Conservation (phyloP, 37 sponge, comb jelly and placozoan species). For the Hormiphora californensis region DNA sequence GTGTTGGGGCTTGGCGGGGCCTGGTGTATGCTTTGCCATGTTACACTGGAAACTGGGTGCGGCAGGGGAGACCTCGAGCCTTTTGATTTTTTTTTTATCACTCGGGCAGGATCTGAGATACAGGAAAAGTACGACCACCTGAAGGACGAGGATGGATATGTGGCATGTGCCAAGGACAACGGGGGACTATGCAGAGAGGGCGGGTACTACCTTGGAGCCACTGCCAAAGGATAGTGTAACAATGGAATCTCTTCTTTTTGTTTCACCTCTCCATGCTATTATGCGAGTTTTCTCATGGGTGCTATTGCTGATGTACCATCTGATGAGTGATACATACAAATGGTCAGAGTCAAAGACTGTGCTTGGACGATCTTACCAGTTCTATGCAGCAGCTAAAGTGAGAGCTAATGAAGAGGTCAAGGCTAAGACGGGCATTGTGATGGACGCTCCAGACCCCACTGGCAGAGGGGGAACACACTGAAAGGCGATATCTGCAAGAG, state of each 20-base stretch:
- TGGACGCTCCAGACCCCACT: not conserved
- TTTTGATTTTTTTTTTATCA: not conserved
- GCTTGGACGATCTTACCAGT: not conserved
- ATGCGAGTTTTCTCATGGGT: not conserved
- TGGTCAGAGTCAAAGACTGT: not conserved
- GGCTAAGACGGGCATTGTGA: not conserved
- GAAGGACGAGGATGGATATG: not conserved
- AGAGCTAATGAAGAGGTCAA: not conserved
- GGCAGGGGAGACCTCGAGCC: not conserved
- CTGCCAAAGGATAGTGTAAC: too few relatives aligned
- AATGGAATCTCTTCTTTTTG: not conserved
- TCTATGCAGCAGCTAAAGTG: not conserved
- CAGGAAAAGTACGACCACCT: not conserved
- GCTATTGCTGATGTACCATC: not conserved
- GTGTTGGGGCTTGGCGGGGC: conserved; percentile 11
- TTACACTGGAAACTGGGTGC: not conserved
- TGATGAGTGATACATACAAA: not conserved
- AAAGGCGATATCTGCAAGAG: not conserved
- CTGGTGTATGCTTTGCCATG: not conserved
- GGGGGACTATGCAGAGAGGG: not conserved
- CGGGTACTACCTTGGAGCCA: not conserved
- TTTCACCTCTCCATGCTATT: not conserved
- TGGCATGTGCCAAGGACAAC: not conserved
- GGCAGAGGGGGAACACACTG: not conserved
- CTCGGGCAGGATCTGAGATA: not conserved